Evolutionary conservation across 2,113 vertebrate genomes (phyloP), one percentile per base, ranked within the genome.

Genomic region (Orcinus orca): DNA sequence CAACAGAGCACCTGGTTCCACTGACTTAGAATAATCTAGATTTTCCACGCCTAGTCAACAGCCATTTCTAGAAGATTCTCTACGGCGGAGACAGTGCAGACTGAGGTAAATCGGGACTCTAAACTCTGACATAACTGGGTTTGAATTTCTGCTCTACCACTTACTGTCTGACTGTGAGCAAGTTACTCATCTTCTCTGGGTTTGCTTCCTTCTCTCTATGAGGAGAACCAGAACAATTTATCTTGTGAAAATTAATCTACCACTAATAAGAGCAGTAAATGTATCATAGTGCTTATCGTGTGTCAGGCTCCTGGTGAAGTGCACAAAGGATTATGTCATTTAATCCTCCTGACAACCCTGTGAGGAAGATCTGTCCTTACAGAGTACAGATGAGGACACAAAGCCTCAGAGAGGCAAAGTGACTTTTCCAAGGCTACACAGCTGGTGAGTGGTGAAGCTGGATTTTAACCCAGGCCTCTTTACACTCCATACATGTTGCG

Each of bases 31-130:
- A 67, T 85, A 81, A 67, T 20, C 84, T 63, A 86, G 68, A 29
- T 87, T 89, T 94, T 82, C 79, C 74, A 50, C 38, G 26, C 31
- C n/a, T 44, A 50, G 31, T 53, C 74, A 87, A 55, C 82, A 88
- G 70, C 18, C 21, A 10, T 50, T 71, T 86, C 95, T 84, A 88
- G 86, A 95, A 93, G 62, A 20, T 76, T 74, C n/a, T 96, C 31
- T 87, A 10, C 8, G 2, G 50, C 58, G 38, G 53, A 80, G 25
- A 14, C 5, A 8, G 23, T n/a, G 47, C 11, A 68, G 88, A 50
- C 14, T 6, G 31, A 87, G 60, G 84, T 20, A 60, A 81, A 8
- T 41, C 44, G 15, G 29, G 55, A 23, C 71, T 85, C 63, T 91
- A 12, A 67, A 89, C 63, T 26, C 88, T 17, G 90, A 50, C 41